Evolutionary conservation across 2,113 vertebrate genomes (phyloP).

Genomic region (Sebastes fasciatus): DNA sequence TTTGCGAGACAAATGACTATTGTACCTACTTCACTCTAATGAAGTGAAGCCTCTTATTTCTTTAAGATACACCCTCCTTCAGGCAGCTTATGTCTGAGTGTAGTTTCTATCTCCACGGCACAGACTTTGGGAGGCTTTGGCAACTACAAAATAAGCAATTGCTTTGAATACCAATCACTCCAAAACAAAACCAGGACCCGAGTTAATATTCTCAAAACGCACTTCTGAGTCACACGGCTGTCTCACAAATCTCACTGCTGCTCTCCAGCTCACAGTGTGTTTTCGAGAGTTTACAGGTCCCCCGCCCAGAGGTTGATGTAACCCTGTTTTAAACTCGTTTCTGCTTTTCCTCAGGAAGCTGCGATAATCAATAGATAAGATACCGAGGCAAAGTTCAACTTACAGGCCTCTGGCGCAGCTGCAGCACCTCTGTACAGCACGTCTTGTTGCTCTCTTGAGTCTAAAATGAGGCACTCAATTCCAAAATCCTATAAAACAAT

Average conservation of each 20-base stretch:
- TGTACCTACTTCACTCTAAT: background rate
- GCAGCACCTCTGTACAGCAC: background rate
- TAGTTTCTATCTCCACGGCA: background rate
- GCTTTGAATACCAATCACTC: conserved; percentile 54
- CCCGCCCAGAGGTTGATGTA: background rate
- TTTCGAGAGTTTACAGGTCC: background rate
- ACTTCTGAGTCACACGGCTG: background rate
- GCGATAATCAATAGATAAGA: conserved; percentile 52
- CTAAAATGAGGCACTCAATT: background rate
- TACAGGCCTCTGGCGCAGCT: background rate
- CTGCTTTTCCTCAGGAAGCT: conserved; percentile 52
- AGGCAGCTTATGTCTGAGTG: background rate
- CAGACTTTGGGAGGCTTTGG: conserved; percentile 9
- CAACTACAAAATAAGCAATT: conserved; percentile 3
- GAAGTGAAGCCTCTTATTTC: background rate
- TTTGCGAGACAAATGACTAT: background rate
- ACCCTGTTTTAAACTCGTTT: conserved; percentile 9
- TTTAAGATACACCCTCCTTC: background rate
- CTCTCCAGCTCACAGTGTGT: conserved; percentile 1
- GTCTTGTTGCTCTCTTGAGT: background rate
- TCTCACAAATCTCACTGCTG: conserved; percentile 1
- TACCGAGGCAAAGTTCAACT: conserved; percentile 14
- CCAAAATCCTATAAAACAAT: background rate
- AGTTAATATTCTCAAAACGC: conserved; percentile 63
- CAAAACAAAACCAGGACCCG: conserved; percentile 40